Evolutionary conservation across 1,140 invertebrate species (phyloP), one percentile per base, ranked within the genome.

Genomic region (Drosophila lowei): DNA sequence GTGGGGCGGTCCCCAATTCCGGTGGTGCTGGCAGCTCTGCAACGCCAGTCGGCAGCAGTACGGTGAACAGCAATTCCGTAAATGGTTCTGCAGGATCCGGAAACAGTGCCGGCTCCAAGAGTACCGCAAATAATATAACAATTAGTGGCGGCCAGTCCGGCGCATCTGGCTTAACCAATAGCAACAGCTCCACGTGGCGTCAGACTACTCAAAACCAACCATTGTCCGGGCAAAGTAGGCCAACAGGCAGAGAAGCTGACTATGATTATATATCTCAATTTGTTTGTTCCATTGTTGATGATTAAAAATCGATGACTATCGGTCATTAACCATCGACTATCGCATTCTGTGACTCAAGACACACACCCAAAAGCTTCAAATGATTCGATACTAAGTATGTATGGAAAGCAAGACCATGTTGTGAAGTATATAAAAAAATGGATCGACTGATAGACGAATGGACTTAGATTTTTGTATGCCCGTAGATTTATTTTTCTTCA

Each of bases 211-310:
- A 79, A 71, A 88, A 66, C 75, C 90, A 86, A 77, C 70, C 61
- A 50, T 72, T 83, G 67, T 78, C 85, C 56, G 77, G 71, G 41
- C 84, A 79, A 73, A 76, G 72, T 60, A 79, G 90, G 60, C 79
- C 89, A 62, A 38, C 79, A 16, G 90, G 90, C 66, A 75, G 89
- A 56, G 90, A 91, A 84, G 73, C 85, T 41, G 90, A 91, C 52
- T 91, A 83, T 68, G 90, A 91, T 71, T 90, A 86, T 86, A 86
- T 91, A 86, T 91, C 90, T 76, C 89, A 90, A 77, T 90, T 79
- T 52, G 90, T 91, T 77, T 91, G 90, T 77, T 90, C 90, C 62
- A 90, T 91, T 79, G 90, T 91, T 84, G 90, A 91, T 83, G 90
- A 91, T 73, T 90, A 68, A 34, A 75, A 44, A 68, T 54, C 55